Evolutionary conservation across 2,113 vertebrate species (phyloP), one percentile per base, ranked within the genome.

Genomic region (Stomatorhinus ivindoensis): DNA sequence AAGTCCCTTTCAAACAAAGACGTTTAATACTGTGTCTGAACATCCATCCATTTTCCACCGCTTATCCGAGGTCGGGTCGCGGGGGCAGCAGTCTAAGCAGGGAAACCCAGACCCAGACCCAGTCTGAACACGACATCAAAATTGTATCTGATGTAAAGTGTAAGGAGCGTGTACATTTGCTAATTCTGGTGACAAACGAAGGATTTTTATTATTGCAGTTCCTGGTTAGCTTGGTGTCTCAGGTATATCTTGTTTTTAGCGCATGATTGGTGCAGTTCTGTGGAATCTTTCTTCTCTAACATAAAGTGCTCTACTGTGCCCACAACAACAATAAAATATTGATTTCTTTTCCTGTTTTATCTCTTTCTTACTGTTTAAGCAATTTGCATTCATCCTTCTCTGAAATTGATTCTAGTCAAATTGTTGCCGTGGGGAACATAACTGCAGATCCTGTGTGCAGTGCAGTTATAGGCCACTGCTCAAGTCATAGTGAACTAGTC

Each of bases 361-460:
- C 42, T 80, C 35, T 39, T 19, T 84, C 44, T 47, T 46, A 84
- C 82, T 84, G 21, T 47, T 84, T 84, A 84, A 84, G 9, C 82
- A 84, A 46, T 47, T 84, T 84, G 42, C 39, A 84, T 84, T 84
- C 82, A 84, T 84, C 82, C 82, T 84, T 39, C 82, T 84, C 19
- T 3, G 82, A 84, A 84, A 84, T 84, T 46, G 44, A 44, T 84
- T 44, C 42, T 83, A 10, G 82, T 80, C 82, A 84, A 47, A 84
- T 84, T 39, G 35, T 35, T 80, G 4, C 44, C 27, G 82, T 24
- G 82, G 44, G 44, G 3, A 84, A 84, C 82, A 84, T 47, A 84
- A 84, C 42, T 84, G 9, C 82, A 46, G 44, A 44, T 10, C 21
- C 82, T 47, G 35, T 84, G 35, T 47, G 24, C 1, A 3, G 19